phyloP scores from a whole-genome alignment of 2,888 invertebrate genomes.

The Drosophila mimica region DNA sequence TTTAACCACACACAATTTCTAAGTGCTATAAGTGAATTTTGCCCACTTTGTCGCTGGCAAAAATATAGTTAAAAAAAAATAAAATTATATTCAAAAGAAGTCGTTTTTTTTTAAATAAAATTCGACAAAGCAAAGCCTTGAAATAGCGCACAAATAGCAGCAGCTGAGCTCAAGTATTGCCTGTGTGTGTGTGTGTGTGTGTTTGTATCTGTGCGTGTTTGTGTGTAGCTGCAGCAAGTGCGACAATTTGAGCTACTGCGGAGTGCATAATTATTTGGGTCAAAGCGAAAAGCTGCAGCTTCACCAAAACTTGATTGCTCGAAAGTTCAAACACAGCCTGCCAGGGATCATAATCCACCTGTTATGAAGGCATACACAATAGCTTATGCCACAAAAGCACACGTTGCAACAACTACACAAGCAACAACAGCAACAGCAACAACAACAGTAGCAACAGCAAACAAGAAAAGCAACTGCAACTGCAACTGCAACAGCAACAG shows the following conservation, averaged over 20 bases:
- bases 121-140: constrained; percentile 10
- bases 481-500: constrained; percentile 5
- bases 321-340: constrained; percentile 46
- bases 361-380: constrained; percentile 68
- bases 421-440: constrained; percentile 12
- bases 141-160: constrained; percentile 42
- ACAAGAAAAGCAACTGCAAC: background rate
- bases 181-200: constrained; percentile 19
- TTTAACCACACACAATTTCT: constrained; percentile 15
- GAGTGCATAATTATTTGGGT: constrained; percentile 71
- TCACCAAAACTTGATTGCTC: constrained; percentile 34
- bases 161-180: constrained; percentile 36
- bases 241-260: constrained; percentile 34
- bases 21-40: constrained; percentile 21
- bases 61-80: background rate
- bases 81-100: background rate
- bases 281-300: constrained; percentile 71
- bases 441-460: constrained; percentile 9
- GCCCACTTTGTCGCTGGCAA: background rate
- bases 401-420: constrained; percentile 10
- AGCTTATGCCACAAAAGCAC: constrained; percentile 23
- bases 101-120: background rate
- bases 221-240: constrained; percentile 42
- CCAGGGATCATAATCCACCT: constrained; percentile 65
- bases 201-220: constrained; percentile 19